A percentile compares a stretch with the other conserved stretches of the same genome.
Evolutionary conservation across 2,113 vertebrate genomes (phyloP).

Genomic region (Grus americana): DNA sequence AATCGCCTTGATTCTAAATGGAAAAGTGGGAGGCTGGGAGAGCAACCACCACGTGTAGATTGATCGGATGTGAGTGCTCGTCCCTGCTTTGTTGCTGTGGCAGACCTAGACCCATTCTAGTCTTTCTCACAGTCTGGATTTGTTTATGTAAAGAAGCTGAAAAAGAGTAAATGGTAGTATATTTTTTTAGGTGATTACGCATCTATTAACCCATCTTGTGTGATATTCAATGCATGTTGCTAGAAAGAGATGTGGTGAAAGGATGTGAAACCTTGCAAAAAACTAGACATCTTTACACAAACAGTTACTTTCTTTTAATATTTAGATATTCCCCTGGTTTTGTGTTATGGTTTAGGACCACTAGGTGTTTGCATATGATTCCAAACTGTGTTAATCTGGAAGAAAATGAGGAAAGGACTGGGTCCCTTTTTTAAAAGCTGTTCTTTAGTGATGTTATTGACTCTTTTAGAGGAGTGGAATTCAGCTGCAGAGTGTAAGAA

Average conservation of each 20-base stretch:
- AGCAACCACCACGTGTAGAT: background rate
- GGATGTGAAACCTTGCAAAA: background rate
- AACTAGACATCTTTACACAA: background rate
- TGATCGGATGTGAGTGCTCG: background rate
- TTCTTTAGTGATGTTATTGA: background rate
- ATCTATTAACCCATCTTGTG: background rate
- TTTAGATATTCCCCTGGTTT: background rate
- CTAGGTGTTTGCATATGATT: background rate
- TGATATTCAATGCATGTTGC: background rate
- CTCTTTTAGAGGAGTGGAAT: background rate
- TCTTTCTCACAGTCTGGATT: background rate
- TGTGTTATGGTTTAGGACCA: background rate
- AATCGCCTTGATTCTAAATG: background rate
- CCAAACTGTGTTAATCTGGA: background rate
- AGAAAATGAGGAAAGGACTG: background rate
- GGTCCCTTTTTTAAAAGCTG: background rate
- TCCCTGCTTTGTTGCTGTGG: background rate
- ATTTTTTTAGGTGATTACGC: background rate
- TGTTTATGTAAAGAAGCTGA: background rate
- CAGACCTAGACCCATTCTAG: background rate
- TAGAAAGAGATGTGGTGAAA: background rate
- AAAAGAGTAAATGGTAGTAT: background rate
- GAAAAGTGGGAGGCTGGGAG: background rate
- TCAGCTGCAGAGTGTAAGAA: background rate
- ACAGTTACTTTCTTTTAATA: background rate